Evolutionary conservation across 2,113 vertebrate species (phyloP).

Genomic region (Hyla sarda): DNA sequence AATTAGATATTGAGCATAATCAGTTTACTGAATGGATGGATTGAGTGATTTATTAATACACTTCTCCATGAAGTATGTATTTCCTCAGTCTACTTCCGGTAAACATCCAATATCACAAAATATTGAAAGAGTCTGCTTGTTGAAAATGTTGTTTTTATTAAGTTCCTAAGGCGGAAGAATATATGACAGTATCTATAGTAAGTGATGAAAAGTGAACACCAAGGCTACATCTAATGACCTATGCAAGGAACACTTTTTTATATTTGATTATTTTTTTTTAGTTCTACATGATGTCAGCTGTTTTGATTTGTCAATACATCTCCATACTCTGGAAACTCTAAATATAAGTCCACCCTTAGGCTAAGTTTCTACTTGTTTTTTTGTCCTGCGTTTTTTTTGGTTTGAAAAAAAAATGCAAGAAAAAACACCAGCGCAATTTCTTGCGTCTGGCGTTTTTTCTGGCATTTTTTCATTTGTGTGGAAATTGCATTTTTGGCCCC

Average conservation of each 20-base stretch:
- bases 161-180: conserved; percentile 55
- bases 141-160: conserved; percentile 62
- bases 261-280: no score
- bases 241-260: no score
- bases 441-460: no score
- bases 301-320: no score
- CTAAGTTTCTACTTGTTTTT: no score
- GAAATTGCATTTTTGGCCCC: no score
- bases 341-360: no score
- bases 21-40: not conserved
- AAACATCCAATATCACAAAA: conserved; percentile 58
- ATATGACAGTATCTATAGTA: conserved; percentile 59
- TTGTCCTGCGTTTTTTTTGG: no score
- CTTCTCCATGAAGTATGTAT: conserved; percentile 53
- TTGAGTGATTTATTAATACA: conserved; percentile 43
- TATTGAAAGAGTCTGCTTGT: conserved; percentile 63
- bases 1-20: not conserved
- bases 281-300: not conserved
- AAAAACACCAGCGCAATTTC: no score
- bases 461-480: no score
- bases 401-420: no score
- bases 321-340: no score
- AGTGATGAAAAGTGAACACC: conserved; percentile 60
- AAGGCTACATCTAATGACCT: not conserved
- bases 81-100: not conserved